Percentiles rank a stretch among this genome's conserved stretches.
phyloP scores from a whole-genome alignment of 37 sponge, comb jelly and placozoan species.

The Petrosia ficiformis region DNA sequence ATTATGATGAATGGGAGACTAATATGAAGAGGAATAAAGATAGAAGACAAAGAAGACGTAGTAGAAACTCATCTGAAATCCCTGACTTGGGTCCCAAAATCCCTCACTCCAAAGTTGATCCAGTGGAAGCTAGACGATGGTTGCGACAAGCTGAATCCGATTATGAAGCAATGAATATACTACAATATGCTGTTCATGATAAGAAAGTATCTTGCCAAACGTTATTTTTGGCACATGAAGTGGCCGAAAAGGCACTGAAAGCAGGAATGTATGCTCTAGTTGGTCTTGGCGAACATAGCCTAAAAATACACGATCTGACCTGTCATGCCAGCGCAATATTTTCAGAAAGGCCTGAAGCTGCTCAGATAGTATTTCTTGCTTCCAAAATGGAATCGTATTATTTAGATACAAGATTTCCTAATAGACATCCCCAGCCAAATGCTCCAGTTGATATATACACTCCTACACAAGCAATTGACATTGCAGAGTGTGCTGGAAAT shows the following conservation, averaged over 20 bases:
- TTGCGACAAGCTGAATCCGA: conserved; percentile 38
- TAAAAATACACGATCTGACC: not conserved
- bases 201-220: conserved; percentile 21
- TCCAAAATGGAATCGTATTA: not conserved
- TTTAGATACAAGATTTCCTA: conserved; percentile 6
- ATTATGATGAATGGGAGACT: not conserved
- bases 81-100: not conserved
- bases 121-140: conserved; percentile 39
- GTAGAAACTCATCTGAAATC: not conserved
- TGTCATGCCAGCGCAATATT: conserved; percentile 1
- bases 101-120: conserved; percentile 10
- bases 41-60: not conserved
- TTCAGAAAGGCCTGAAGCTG: not conserved
- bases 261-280: conserved; percentile 43
- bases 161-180: conserved; percentile 10
- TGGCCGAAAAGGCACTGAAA: conserved; percentile 62
- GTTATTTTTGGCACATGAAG: conserved; percentile 61
- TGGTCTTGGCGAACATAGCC: not conserved
- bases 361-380: not conserved
- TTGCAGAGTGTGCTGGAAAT: not conserved
- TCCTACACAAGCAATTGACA: not conserved
- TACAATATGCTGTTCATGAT: not conserved
- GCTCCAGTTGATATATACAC: conserved; percentile 2
- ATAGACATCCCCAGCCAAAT: not conserved
- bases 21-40: not conserved